phyloP scores from a whole-genome alignment of 2,888 invertebrate species.

The Branchinecta sandiegonensis region DNA sequence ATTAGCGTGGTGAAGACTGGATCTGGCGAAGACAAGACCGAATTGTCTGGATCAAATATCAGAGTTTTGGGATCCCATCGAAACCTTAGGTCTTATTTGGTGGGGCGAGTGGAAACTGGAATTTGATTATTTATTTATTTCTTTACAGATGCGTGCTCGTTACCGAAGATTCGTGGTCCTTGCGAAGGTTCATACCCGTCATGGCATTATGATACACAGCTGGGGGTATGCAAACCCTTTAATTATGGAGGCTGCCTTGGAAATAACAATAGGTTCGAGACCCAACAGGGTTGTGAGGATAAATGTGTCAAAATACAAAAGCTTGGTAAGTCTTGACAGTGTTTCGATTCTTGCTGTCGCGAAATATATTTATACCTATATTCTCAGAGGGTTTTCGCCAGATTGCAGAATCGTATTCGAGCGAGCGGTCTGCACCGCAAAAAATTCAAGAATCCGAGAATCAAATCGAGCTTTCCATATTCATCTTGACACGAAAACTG shows the following conservation, averaged over 20 bases:
- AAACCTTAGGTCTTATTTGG: too few relatives aligned
- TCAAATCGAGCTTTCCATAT: too few relatives aligned
- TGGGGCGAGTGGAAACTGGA: too few relatives aligned
- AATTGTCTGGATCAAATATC: too few relatives aligned
- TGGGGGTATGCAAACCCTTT: slow-evolving; percentile 67
- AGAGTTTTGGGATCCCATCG: too few relatives aligned
- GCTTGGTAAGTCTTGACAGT: slow-evolving; percentile 42
- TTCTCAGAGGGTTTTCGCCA: background rate
- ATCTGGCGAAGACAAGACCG: too few relatives aligned
- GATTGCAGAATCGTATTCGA: background rate
- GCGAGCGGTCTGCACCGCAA: too few relatives aligned
- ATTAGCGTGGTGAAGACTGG: too few relatives aligned
- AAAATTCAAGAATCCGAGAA: too few relatives aligned
- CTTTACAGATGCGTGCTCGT: slow-evolving; percentile 51
- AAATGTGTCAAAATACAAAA: slow-evolving; percentile 50
- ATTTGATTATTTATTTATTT: background rate
- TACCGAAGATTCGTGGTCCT: slow-evolving; percentile 66
- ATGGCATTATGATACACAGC: slow-evolving; percentile 66
- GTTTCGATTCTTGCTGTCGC: too few relatives aligned
- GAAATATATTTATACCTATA: background rate
- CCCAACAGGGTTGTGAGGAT: slow-evolving; percentile 56
- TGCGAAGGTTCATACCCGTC: slow-evolving; percentile 61
- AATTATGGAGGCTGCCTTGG: slow-evolving; percentile 82
- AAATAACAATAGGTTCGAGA: slow-evolving; percentile 72
- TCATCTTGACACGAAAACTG: too few relatives aligned